Percentiles rank a stretch among this genome's conserved stretches.
These are phyloP conservation scores for Xanthia togata DNA, from an alignment of 2,888 invertebrate species.

Conservation along the genomic window DNA sequence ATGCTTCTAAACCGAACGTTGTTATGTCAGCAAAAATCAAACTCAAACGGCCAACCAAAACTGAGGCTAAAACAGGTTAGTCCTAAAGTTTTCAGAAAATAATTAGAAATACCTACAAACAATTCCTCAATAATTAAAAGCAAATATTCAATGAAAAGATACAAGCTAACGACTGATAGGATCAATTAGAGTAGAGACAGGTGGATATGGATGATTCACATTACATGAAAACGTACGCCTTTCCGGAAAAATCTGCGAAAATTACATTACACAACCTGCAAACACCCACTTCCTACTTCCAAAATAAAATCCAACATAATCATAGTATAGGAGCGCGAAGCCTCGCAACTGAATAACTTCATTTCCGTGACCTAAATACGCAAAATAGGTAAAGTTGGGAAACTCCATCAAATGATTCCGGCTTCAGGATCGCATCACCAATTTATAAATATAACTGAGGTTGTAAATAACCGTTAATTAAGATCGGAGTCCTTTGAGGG, in stretches of 20 bases:
- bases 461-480: slow-evolving; percentile 40
- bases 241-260: not conserved
- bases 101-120: not conserved
- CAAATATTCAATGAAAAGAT: not conserved
- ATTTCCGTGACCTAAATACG: slow-evolving; percentile 44
- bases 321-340: slow-evolving; percentile 16
- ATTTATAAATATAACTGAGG: slow-evolving; percentile 14
- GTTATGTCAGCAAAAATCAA: no score
- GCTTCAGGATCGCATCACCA: slow-evolving; percentile 31
- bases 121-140: not conserved
- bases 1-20: no score
- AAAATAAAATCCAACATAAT: slow-evolving; percentile 4
- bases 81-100: no score
- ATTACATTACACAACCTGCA: not conserved
- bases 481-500: slow-evolving; percentile 13
- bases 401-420: slow-evolving; percentile 35
- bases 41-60: no score
- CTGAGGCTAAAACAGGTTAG: not conserved
- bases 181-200: not conserved
- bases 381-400: slow-evolving; percentile 23
- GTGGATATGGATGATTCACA: not conserved
- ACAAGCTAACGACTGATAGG: not conserved
- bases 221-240: not conserved
- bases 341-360: slow-evolving; percentile 44
- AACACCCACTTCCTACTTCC: not conserved